Base-by-base conservation (phyloP, 2,888 invertebrate genomes). In the Metalampra italica region DNA sequence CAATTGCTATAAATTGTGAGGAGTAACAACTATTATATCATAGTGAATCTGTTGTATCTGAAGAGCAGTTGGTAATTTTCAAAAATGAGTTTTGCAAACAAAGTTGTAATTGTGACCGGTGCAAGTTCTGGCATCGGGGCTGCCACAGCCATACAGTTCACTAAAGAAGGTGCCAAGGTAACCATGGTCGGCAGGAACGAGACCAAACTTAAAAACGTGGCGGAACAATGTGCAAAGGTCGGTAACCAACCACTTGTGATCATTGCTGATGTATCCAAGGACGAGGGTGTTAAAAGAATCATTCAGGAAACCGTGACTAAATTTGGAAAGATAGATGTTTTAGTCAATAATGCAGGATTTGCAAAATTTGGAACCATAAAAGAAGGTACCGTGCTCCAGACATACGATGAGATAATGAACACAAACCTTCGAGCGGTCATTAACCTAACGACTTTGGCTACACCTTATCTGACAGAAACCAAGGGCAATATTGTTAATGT, bases 341-440 rank as follows among this genome's bases (percentile, higher is more conserved):
- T 75, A 7, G 56, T 77, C 0, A 77, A 76, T 49, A 75, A 74
- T 14, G 75, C 75, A 8, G 75, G 64, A 0, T 55, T 66, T 1
- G 13, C 51, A 0, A 51, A 44, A 7, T 14, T 9, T 0, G 56
- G 48, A 0, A 44, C 47, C 0, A 53, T 75, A 3, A 9, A 55
- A 3, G 55, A 59, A 14, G 56, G 59, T 1, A 55, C 64, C 13
- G 36, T 64, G 1, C 30, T 75, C 37, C 30, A 61, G 12, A 43
- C 48, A 0, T 77, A 60, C 34, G 75, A 77, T 42, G 51, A 56
- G 8, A 45, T 64, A 0, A 55, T 66, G 49, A 52, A 54, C 1
- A 42, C 52, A 1, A 75, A 75, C 51, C 37, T 75, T 0, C 59
- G 68, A 2, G 57, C 66, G 3, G 53, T 50, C 1, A 52, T 66